Evolutionary conservation across 2,888 invertebrate genomes (phyloP), one percentile per base, ranked within the genome.

Genomic region (Dynastes maya): DNA sequence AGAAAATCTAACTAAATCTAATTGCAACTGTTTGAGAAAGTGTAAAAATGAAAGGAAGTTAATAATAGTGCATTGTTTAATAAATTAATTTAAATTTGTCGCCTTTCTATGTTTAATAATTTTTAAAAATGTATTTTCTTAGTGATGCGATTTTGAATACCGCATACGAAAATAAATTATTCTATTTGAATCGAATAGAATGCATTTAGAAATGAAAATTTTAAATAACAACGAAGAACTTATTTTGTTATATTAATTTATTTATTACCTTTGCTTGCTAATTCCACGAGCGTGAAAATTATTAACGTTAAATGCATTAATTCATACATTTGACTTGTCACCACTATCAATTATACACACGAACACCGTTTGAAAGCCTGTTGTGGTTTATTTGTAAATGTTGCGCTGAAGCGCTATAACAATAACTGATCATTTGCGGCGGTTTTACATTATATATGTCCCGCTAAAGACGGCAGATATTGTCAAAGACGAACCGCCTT

Each of bases 371-470:
- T 58, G 11, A 40, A 16, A 37, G 22, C 37, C 9, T 37, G 29
- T 55, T 61, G 11, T 11, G 49, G 8, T 49, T 49, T 53, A n/a
- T 22, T 22, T 40, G 5, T 58, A 58, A 58, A 16, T 16, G 37
- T 72, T 40, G 22, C 29, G 37, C 5, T 58, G 55, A 55, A 16
- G 22, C 55, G 58, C 5, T 58, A 37, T 58, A 40, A 58, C 58
- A 72, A 68, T 45, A 72, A 72, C 72, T 72, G 58, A 72, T 40
- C 40, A 58, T 58, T 71, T 22, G 37, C 58, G 37, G 29, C 22
- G 40, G 5, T 72, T 58, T 72, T 72, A 22, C 40, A 58, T 58
- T 72, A 72, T 72, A 72, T 72, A 72, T 58, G 40, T 55, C n/a
- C 37, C 37, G 58, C 13, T 72, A 58, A 58, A 72, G 72, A 51